phyloP scores from a whole-genome alignment of 2,113 vertebrate genomes.

The human (Homo sapiens) region DNA sequence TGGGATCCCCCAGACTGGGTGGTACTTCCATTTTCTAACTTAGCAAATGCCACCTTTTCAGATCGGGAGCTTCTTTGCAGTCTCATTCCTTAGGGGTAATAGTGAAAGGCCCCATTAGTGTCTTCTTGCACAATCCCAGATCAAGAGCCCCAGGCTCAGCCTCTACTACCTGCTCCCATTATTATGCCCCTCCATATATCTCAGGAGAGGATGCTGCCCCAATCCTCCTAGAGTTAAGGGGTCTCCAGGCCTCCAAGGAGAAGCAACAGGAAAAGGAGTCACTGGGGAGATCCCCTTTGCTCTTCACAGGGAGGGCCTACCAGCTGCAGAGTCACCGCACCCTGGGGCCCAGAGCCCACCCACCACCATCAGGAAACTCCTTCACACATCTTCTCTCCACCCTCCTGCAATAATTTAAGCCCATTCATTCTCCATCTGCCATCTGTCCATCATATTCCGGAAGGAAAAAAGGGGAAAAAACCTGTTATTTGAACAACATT shows the following conservation, averaged over 20 bases:
- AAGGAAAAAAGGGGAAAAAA: not conserved
- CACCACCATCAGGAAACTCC: not conserved
- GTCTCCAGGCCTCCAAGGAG: not conserved
- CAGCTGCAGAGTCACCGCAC: not conserved
- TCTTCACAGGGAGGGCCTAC: not conserved
- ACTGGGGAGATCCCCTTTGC: not conserved
- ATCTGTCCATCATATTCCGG: not conserved
- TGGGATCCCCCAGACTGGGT: no score
- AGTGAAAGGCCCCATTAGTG: not conserved
- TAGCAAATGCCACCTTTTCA: not conserved
- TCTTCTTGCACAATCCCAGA: not conserved
- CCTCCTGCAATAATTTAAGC: not conserved
- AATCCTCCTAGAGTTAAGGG: not conserved
- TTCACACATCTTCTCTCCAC: no score
- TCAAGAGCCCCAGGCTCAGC: not conserved
- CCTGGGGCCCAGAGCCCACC: not conserved
- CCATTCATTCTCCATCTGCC: not conserved
- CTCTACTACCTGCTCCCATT: no score
- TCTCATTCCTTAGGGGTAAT: not conserved
- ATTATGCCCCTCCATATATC: not conserved
- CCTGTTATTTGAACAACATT: slow-evolving; percentile 12
- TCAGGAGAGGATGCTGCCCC: not conserved
- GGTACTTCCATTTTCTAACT: not conserved
- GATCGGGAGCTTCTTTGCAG: not conserved
- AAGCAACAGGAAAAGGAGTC: not conserved